A percentile compares a stretch with the other conserved stretches of the same genome.
Evolutionary conservation across 2,113 vertebrate species (phyloP).

Genomic region (Cricetomys ansorgei): DNA sequence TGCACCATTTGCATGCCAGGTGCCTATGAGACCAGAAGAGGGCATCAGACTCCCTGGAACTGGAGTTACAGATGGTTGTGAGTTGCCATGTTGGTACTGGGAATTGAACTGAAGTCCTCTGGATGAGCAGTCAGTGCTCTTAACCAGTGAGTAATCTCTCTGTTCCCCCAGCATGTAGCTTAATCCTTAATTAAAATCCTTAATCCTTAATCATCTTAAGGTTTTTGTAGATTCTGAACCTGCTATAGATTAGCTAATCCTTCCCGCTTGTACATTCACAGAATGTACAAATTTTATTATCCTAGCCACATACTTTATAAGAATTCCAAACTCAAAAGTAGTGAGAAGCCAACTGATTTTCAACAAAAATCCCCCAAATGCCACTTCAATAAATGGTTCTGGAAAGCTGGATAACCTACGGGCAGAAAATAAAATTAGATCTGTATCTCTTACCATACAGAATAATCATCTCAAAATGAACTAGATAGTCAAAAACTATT

Average conservation of each 20-base stretch:
- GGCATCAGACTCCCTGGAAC: neutral
- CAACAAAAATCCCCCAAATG: neutral
- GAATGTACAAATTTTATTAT: constrained; percentile 14
- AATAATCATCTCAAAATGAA: constrained; percentile 9
- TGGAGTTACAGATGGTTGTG: neutral
- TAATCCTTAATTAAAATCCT: too few species aligned
- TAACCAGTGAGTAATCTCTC: neutral
- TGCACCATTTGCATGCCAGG: neutral
- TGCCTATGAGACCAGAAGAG: neutral
- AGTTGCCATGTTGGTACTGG: neutral
- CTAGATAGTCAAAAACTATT: neutral
- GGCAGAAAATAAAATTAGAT: neutral
- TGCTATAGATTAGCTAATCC: constrained; percentile 32
- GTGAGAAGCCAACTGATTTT: neutral
- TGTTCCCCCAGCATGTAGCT: neutral
- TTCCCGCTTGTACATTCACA: constrained; percentile 33
- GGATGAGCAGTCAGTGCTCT: neutral
- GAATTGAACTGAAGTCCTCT: neutral
- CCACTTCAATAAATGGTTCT: neutral
- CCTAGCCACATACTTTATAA: neutral
- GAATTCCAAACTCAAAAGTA: constrained; percentile 4
- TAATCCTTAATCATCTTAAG: constrained; percentile 40
- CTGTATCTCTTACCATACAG: neutral
- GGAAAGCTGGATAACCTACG: neutral
- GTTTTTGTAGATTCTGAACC: constrained; percentile 35